Evolutionary conservation across 2,113 vertebrate genomes (phyloP).

Genomic region (Zeus faber): DNA sequence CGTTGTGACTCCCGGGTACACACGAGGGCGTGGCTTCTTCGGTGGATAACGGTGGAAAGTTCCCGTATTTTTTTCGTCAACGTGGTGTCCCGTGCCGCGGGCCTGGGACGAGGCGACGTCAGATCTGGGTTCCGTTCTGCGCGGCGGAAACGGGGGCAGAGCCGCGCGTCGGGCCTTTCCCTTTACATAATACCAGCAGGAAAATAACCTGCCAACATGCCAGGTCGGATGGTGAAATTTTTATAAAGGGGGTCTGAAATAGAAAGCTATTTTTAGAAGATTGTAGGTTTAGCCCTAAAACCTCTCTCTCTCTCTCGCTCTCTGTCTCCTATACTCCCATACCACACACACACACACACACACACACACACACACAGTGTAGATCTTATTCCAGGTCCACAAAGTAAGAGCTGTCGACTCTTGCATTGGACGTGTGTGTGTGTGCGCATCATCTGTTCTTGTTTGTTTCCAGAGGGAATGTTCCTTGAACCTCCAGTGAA

Average conservation of each 20-base stretch:
- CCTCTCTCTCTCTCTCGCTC: no score
- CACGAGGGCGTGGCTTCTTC: no score
- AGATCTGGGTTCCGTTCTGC: no score
- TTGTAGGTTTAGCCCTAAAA: constrained; percentile 28
- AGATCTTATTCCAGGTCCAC: not conserved
- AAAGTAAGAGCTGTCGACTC: not conserved
- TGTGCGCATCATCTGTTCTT: constrained; percentile 2
- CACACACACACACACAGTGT: not conserved
- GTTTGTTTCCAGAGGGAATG: constrained; percentile 2
- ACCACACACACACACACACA: constrained; percentile 4
- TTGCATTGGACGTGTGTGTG: not conserved
- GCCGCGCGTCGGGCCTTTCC: constrained; percentile 29
- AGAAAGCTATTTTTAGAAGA: constrained; percentile 38
- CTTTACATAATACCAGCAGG: constrained; percentile 40
- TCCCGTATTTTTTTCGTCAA: no score
- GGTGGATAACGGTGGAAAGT: no score
- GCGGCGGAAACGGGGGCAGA: no score
- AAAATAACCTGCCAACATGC: constrained; percentile 43
- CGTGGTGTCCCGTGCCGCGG: no score
- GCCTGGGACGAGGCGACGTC: no score
- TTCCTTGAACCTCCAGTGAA: no score
- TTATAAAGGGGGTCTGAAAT: constrained; percentile 35
- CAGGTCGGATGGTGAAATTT: constrained; percentile 51
- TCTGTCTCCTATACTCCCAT: not conserved
- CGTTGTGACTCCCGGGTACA: no score